These are phyloP conservation scores for Tetramorium parvispinum DNA, from an alignment of 1,140 invertebrate genomes.

Conservation along the genomic window DNA sequence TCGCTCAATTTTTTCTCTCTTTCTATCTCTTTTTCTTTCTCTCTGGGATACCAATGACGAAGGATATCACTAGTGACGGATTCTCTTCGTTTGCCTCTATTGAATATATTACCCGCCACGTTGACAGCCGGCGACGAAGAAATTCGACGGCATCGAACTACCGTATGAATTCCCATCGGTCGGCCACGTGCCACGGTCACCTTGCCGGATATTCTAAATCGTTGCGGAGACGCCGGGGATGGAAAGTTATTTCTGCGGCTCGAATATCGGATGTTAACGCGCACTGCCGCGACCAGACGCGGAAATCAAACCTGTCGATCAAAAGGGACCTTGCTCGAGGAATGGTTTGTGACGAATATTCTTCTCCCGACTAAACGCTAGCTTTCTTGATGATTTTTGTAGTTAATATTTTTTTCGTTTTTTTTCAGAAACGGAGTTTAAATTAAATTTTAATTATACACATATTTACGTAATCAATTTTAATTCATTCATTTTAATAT, in stretches of 20 bases:
- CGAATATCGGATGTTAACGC: constrained; percentile 46
- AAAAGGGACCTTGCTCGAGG: not conserved
- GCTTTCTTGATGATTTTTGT: constrained; percentile 16
- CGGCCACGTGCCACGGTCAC: constrained; percentile 47
- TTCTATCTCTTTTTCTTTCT: not conserved
- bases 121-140: not conserved
- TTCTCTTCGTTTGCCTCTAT: constrained; percentile 22
- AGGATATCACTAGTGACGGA: constrained; percentile 4
- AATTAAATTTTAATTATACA: too few species aligned
- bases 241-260: constrained; percentile 40
- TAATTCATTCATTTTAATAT: too few species aligned
- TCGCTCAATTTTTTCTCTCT: not conserved
- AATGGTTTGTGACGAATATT: constrained; percentile 17
- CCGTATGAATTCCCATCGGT: constrained; percentile 46
- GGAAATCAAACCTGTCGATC: constrained; percentile 59
- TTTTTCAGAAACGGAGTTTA: not conserved
- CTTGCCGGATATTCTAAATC: constrained; percentile 50
- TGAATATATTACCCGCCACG: constrained; percentile 54
- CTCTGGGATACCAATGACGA: not conserved
- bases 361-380: not conserved
- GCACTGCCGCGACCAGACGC: constrained; percentile 26
- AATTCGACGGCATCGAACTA: constrained; percentile 5
- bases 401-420: not conserved
- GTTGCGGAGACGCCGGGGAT: constrained; percentile 5
- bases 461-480: too few species aligned